Base-by-base conservation (phyloP, 2,888 invertebrate genomes). In the Thymelicus sylvestris region DNA sequence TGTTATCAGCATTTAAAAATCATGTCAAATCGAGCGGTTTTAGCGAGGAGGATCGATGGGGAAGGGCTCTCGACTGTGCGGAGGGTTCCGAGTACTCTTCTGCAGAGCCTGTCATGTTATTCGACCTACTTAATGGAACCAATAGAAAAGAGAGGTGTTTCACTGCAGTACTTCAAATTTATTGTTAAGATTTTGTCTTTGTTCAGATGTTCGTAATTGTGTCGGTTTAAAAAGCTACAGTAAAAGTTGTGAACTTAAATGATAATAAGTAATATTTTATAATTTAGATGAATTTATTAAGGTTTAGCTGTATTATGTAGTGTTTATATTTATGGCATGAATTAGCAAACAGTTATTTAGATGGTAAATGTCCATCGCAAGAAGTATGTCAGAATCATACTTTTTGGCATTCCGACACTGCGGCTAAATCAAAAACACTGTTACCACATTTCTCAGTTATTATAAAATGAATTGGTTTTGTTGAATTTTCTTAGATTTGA, bases 11-110 rank as follows among this genome's bases (percentile, higher is more conserved):
- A 86, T 92, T 92, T 91, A 90, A 91, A 89, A 93, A 93, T 93
- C 92, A 90, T 92, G 93, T 91, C 90, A 91, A 92, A 93, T 93
- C 91, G 92, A 89, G 90, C 90, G 90, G 90, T 91, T 92, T 92
- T 90, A 87, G 86, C 85, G 83, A 84, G 84, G 85, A 89, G 90
- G 86, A 86, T 85, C 85, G 83, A 76, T 57, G 6, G 31, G 73
- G 77, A 77, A 89, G 90, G 79, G 87, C 83, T 69, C 90, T 91
- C 74, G 80, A 86, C 77, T 76, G 74, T 62, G 75, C 82, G 81
- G 86, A 84, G 89, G 89, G 88, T 78, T 78, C 80, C 79, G 84
- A 93, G 93, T 80, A 87, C 88, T 80, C 93, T 93, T 77, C 78
- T 84, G 82, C 79, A 79, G 81, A 83, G 86, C 86, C 83, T 86